Conservation (phyloP, 2,888 invertebrate genomes). For the Meghimatium bilineatum region DNA sequence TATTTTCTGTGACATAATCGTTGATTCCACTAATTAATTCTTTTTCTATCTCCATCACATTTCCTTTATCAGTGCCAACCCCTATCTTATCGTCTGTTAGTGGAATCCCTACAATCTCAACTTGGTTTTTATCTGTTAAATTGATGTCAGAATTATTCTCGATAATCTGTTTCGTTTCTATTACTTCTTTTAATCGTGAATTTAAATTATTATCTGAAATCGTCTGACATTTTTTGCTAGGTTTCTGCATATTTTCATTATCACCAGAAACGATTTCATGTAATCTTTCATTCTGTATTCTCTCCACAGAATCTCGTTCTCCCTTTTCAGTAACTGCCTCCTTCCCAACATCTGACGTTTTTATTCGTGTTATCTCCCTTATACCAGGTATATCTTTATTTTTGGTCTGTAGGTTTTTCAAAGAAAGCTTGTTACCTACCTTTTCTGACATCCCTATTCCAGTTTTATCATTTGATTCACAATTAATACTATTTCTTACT, state of each 20-base stretch:
- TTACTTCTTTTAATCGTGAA: background rate
- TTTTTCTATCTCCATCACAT: background rate
- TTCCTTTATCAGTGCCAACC: background rate
- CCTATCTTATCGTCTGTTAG: background rate
- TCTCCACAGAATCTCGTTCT: background rate
- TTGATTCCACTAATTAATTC: background rate
- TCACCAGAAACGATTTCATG: background rate
- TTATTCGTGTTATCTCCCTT: conserved; percentile 22
- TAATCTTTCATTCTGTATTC: background rate
- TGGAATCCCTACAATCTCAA: background rate
- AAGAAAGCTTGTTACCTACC: background rate
- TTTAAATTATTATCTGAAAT: background rate
- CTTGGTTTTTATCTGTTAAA: conserved; percentile 2
- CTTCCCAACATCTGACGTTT: background rate
- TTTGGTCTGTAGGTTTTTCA: background rate
- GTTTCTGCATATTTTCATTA: background rate
- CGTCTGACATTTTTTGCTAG: background rate
- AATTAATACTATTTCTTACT: background rate
- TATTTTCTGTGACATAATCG: background rate
- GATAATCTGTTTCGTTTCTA: background rate
- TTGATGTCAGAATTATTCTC: background rate
- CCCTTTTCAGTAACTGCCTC: conserved; percentile 13
- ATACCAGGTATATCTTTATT: background rate
- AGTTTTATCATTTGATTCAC: background rate
- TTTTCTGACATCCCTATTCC: background rate